Evolutionary conservation across 2,888 invertebrate species (phyloP), one percentile per base, ranked within the genome.

Genomic region (Cyclophora albipunctata): DNA sequence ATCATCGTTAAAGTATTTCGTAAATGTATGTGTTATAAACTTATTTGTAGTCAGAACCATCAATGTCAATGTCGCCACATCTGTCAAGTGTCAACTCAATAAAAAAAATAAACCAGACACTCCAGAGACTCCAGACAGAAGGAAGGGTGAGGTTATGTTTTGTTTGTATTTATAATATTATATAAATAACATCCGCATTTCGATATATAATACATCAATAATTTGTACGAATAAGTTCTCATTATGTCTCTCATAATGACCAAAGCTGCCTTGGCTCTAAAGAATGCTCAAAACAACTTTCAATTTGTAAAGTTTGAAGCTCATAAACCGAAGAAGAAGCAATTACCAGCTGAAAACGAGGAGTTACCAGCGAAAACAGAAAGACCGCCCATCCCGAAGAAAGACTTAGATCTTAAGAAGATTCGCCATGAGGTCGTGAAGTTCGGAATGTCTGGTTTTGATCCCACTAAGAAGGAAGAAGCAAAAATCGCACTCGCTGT

Each of bases 341-440:
- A 47, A 55, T 50, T 52, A 48, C 41, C 46, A 34, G 62, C 66
- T 40, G 58, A 64, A 41, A 56, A 52, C 40, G 60, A 62, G 40
- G 37, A 37, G 4, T 37, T 5, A 5, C 64, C 63, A 52, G 44
- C 43, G 43, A 67, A 60, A 52, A 53, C 50, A 45, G 61, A 65
- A 49, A 48, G 49, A 42, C 55, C 57, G 2, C 58, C 54, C 41
- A 56, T 59, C 52, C 54, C 63, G 4, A 77, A 62, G 63, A 79
- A 73, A 70, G 92, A 92, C 66, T 84, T 94, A 55, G 93, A 95
- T 63, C 91, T 97, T 65, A 95, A 94, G 63, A 91, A 89, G 66
- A 93, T 94, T 1, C 90, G 95, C 48, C 93, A 93, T 76, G 97
- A 97, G 73, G 91, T 97, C 3, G 91, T 95, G 4, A 95, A 94